Percentiles rank a stretch among this genome's conserved stretches.
Evolutionary conservation across 2,888 invertebrate species (phyloP).

Genomic region (Caenorhabditis angaria): DNA sequence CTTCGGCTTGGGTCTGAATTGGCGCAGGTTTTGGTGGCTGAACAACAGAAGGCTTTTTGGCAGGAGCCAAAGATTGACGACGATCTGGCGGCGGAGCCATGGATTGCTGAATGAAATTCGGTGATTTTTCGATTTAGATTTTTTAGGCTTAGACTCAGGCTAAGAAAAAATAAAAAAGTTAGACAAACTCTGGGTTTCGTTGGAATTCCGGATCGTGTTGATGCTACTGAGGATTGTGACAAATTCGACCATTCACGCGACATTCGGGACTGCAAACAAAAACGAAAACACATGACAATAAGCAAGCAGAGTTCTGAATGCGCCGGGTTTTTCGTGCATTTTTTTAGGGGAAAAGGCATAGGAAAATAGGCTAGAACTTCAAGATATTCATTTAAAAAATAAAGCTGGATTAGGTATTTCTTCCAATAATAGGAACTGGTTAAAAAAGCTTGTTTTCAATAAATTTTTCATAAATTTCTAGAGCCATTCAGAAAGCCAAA

Average conservation of each 20-base stretch:
- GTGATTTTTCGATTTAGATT: not conserved
- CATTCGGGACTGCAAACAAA: constrained; percentile 44
- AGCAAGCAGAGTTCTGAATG: not conserved
- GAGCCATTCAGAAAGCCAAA: no score
- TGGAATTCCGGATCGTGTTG: constrained; percentile 34
- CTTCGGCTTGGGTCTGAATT: constrained; percentile 5
- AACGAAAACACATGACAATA: not conserved
- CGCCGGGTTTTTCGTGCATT: not conserved
- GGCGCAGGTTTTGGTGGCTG: not conserved
- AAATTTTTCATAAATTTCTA: no score
- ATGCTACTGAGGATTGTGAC: constrained; percentile 44
- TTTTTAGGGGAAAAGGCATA: no score
- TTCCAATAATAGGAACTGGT: not conserved
- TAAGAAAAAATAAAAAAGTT: not conserved
- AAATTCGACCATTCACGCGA: constrained; percentile 44
- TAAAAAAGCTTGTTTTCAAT: not conserved
- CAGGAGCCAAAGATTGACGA: constrained; percentile 26
- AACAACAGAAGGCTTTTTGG: constrained; percentile 22
- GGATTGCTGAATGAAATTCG: constrained; percentile 18
- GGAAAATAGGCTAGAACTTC: no score
- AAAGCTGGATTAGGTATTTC: not conserved
- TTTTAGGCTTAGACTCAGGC: not conserved
- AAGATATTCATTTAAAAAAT: not conserved
- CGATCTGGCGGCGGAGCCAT: constrained; percentile 26
- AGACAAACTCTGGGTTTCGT: constrained; percentile 42